Percentiles rank a stretch among this genome's conserved stretches.
These are phyloP conservation scores for Musca vetustissima DNA, from an alignment of 1,140 invertebrate genomes.

Conservation along the genomic window DNA sequence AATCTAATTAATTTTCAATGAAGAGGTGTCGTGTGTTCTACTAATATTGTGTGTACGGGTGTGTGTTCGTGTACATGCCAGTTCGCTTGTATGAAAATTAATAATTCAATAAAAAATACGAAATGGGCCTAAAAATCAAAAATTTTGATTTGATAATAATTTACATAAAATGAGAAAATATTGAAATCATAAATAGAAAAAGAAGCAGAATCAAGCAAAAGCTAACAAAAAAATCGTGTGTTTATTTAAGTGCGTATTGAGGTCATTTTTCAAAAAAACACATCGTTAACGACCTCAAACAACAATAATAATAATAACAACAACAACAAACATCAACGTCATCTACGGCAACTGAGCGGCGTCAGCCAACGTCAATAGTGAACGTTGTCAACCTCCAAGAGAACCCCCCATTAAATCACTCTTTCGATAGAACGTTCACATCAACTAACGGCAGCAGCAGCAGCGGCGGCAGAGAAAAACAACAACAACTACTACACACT, in stretches of 20 bases:
- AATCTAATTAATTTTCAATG: conserved; percentile 3
- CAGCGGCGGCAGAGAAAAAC: not conserved
- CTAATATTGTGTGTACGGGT: too few relatives aligned
- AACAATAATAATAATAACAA: too few relatives aligned
- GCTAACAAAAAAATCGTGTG: not conserved
- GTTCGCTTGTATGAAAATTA: not conserved
- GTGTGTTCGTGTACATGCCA: too few relatives aligned
- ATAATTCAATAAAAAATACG: not conserved
- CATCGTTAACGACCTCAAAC: not conserved
- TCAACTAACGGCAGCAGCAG: not conserved
- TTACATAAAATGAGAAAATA: not conserved
- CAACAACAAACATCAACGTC: not conserved
- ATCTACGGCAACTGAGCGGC: not conserved
- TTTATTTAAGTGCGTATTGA: conserved; percentile 15
- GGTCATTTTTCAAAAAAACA: conserved; percentile 15
- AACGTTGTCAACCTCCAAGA: too few relatives aligned
- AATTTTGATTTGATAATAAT: not conserved
- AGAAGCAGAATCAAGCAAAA: not conserved
- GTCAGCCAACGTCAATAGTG: too few relatives aligned
- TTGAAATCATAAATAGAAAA: not conserved
- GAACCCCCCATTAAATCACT: too few relatives aligned
- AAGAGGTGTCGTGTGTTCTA: not conserved
- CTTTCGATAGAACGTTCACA: too few relatives aligned
- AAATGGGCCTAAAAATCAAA: not conserved
- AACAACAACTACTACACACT: conserved; percentile 8